Evolutionary conservation across 2,797 vertebrate species (phyloP), one percentile per base, ranked within the genome.

Genomic region (Anabas testudineus): DNA sequence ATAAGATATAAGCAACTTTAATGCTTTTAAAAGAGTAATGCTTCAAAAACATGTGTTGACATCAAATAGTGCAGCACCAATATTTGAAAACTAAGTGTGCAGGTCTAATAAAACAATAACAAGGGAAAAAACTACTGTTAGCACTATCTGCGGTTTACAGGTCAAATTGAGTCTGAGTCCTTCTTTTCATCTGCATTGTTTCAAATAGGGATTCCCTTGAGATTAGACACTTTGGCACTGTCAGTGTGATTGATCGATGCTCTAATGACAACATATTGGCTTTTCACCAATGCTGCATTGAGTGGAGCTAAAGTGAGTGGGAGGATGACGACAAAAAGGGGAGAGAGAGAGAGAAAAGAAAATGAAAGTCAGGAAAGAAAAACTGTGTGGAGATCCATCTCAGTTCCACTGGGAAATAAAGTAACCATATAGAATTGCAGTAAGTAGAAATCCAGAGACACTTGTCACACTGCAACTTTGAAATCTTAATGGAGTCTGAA

Each of bases 391-490:
- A 66, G 63, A 83, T 68, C 54, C 58, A 74, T 79, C 43, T 80
- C n/a, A 12, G 47, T 45, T 78, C 86, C 76, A 12, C 10, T 0
- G 88, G 86, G 87, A 88, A 90, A 90, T 88, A 85, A 86, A 83
- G 72, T 67, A 18, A 24, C 62, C 18, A 14, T 71, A 82, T 82
- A 53, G 80, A 83, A 82, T 77, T 57, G 64, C 69, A 74, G 74
- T 63, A 64, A 77, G 82, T 51, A 78, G 77, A 68, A 78, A 62
- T 67, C 45, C 36, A 55, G 60, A 76, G 45, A 69, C 67, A 70
- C 62, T 77, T 78, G 80, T 49, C 51, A 45, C 39, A 12, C 41
- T 67, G 65, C 0, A 5, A 80, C 58, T 84, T 80, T 69, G 73
- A 68, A 84, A 73, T 45, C 59, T 67, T 65, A 59, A 65, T 26